Conservation (phyloP, 1,140 invertebrate species). For the Stegodyphus mimosarum region DNA sequence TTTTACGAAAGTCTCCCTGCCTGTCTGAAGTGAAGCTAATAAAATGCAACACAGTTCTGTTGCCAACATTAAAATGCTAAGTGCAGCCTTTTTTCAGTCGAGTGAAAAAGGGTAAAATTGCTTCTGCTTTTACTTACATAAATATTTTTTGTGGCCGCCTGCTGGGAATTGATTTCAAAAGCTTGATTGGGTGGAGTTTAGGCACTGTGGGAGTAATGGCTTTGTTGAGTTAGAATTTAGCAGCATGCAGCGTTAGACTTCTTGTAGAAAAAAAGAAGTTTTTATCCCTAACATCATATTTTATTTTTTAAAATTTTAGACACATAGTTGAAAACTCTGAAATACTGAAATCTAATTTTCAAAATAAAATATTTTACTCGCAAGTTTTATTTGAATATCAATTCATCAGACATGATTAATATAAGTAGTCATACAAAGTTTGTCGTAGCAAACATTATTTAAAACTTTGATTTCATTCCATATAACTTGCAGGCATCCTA, state of each 20-base stretch:
- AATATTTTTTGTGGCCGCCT: neutral
- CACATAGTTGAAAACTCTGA: no score
- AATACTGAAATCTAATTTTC: no score
- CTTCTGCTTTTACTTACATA: neutral
- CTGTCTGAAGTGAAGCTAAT: neutral
- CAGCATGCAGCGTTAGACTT: neutral
- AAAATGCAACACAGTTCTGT: neutral
- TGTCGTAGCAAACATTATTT: no score
- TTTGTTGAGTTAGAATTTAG: slow-evolving; percentile 11
- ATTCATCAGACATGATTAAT: no score
- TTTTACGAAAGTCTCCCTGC: neutral
- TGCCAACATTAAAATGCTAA: slow-evolving; percentile 28
- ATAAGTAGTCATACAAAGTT: no score
- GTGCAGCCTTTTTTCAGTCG: neutral
- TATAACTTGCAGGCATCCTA: no score
- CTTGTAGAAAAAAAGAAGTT: neutral
- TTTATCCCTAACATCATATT: no score
- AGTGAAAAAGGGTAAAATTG: neutral
- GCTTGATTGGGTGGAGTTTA: slow-evolving; percentile 30
- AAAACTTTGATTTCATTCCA: no score
- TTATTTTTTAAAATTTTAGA: no score
- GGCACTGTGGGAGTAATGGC: slow-evolving; percentile 33
- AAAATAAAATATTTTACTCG: no score
- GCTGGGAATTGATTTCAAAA: slow-evolving; percentile 25
- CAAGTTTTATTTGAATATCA: no score